Conservation (phyloP, 1,140 invertebrate species). For the Theocolax elegans region DNA sequence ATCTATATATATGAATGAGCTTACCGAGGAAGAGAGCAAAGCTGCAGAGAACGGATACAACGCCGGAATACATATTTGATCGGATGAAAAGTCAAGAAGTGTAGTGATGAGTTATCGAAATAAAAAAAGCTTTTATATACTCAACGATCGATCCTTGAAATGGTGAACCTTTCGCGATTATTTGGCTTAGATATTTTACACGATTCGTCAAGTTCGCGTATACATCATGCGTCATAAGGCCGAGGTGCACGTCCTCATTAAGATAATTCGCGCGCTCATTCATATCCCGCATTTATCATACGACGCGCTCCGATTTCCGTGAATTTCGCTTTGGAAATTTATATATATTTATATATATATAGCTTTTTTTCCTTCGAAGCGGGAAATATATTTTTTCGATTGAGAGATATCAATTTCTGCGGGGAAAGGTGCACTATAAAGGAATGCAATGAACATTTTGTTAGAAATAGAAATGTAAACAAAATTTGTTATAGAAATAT, state of each 20-base stretch:
- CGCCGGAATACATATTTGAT: background rate
- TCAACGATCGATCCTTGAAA: background rate
- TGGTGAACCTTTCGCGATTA: background rate
- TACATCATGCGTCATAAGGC: background rate
- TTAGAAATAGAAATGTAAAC: too few species aligned
- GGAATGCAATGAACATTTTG: too few species aligned
- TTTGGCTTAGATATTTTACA: background rate
- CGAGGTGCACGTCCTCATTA: background rate
- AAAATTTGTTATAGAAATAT: too few species aligned
- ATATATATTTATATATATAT: too few species aligned
- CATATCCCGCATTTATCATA: background rate
- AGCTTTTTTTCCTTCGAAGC: too few species aligned
- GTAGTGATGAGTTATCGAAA: background rate
- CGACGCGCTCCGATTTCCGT: too few species aligned
- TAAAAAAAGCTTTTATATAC: conserved; percentile 10
- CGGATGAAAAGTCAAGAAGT: too few species aligned
- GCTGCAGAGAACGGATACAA: background rate
- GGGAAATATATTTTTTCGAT: too few species aligned
- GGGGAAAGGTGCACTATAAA: too few species aligned
- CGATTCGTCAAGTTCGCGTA: background rate
- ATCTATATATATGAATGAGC: too few species aligned
- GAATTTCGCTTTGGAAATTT: too few species aligned
- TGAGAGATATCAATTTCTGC: too few species aligned
- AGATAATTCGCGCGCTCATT: background rate
- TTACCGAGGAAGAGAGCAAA: background rate